Base-by-base conservation (phyloP, 2,888 invertebrate species). In the Eulithis testata region DNA sequence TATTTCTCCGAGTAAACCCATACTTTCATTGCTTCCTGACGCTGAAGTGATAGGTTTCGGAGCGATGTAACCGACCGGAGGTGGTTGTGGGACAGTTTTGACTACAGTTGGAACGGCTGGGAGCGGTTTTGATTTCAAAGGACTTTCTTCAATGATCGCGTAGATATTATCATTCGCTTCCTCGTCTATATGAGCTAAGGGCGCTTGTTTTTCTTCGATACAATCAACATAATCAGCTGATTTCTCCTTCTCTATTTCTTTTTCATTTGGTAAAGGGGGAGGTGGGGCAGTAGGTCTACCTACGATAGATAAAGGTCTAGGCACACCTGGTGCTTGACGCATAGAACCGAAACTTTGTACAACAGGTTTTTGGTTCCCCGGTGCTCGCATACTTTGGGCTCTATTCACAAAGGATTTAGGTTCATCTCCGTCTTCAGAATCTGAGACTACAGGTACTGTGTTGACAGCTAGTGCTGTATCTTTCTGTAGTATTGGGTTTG, bases 281-380 rank as follows among this genome's bases (percentile, higher is more conserved):
- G 96, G 96, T 0, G 97, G 96, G 31, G 95, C 95, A 51, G 96
- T 96, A 0, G 97, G 97, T 45, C 97, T 90, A 0, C 93, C 94
- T 0, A 95, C 95, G 6, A 97, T 95, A 68, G 97, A 97, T 27
- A 96, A 93, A 0, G 97, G 97, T 58, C 98, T 92, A 21, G 95
- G 95, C 0, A 88, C 87, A 0, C 94, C 93, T 0, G 94, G 93
- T 0, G 96, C 93, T 74, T 96, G 95, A 37, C 97, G 91, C 97
- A 97, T 97, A 0, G 97, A 97, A 0, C 97, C 97, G 76, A 97
- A 97, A 40, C 95, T 95, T 69, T 96, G 97, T 43, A 97, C 94
- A 0, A 91, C 89, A 0, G 96, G 95, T 77, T 95, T 94, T 12
- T 91, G 92, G 0, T 87, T 78, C 1, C 86, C 79, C 0, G 94